These are phyloP conservation scores for Agelaius tricolor DNA, from an alignment of 2,113 vertebrate genomes.

Conservation along the genomic window DNA sequence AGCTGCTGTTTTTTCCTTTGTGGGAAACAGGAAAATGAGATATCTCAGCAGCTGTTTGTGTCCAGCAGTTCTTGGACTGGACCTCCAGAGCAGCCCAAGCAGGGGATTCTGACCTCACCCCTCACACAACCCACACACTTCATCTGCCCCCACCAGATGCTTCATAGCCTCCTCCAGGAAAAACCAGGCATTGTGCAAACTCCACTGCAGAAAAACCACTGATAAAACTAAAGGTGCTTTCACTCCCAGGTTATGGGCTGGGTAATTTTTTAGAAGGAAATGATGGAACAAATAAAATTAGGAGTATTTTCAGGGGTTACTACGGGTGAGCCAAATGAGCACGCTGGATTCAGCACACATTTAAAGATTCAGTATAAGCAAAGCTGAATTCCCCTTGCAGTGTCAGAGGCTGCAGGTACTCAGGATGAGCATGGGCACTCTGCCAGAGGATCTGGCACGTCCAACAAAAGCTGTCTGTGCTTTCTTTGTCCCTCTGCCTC, in stretches of 20 bases:
- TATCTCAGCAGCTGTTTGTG: constrained; percentile 46
- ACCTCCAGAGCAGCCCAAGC: background rate
- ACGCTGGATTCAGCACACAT: background rate
- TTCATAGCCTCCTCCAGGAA: background rate
- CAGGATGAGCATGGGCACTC: background rate
- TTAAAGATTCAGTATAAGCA: background rate
- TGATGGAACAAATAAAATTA: background rate
- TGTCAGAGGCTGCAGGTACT: background rate
- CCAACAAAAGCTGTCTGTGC: background rate
- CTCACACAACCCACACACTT: background rate
- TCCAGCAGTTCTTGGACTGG: constrained; percentile 34
- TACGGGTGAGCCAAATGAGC: accelerated
- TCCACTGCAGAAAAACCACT: background rate
- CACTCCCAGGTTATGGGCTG: background rate
- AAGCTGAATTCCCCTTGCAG: background rate
- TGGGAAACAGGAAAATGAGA: constrained; percentile 61
- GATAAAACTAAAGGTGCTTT: background rate
- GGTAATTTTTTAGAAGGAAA: background rate
- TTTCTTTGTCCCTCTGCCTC: background rate
- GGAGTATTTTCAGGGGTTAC: background rate
- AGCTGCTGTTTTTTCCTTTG: constrained; percentile 61
- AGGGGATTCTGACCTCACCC: background rate
- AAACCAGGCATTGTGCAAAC: background rate
- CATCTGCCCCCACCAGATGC: background rate
- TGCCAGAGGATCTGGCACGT: background rate